Evolutionary conservation across 2,888 invertebrate genomes (phyloP).

Genomic region (Maniola hyperantus): DNA sequence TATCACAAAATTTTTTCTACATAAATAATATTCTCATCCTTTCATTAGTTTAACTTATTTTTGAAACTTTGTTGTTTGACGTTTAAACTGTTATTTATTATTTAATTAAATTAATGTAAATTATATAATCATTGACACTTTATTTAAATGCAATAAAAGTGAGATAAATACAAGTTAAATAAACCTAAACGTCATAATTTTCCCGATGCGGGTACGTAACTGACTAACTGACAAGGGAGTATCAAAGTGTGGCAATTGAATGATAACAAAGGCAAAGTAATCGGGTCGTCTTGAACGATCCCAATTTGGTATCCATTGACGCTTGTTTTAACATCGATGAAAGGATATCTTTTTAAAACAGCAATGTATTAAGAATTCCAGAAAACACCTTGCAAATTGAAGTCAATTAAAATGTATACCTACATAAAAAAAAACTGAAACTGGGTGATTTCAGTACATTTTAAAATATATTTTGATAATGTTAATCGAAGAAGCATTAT

Average conservation of each 20-base stretch:
- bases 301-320: conserved; percentile 26
- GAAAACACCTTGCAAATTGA: conserved; percentile 2
- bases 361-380: conserved; percentile 25
- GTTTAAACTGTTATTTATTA: too few relatives aligned
- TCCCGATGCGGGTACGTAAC: conserved; percentile 48
- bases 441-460: too few relatives aligned
- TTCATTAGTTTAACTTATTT: neutral
- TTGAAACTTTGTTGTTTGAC: neutral
- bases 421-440: too few relatives aligned
- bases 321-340: neutral
- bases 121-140: neutral
- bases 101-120: neutral
- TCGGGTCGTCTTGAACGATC: conserved; percentile 7
- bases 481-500: too few relatives aligned
- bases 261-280: conserved; percentile 12
- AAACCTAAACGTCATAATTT: conserved; percentile 40
- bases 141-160: neutral
- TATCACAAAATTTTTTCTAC: neutral
- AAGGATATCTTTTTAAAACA: neutral
- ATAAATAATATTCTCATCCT: neutral
- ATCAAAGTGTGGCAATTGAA: conserved; percentile 22
- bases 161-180: conserved; percentile 4
- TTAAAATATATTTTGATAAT: too few relatives aligned
- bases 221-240: conserved; percentile 39
- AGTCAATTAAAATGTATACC: too few relatives aligned